phyloP scores from a whole-genome alignment of 2,797 vertebrate genomes.

The Stomatorhinus walkeri region DNA sequence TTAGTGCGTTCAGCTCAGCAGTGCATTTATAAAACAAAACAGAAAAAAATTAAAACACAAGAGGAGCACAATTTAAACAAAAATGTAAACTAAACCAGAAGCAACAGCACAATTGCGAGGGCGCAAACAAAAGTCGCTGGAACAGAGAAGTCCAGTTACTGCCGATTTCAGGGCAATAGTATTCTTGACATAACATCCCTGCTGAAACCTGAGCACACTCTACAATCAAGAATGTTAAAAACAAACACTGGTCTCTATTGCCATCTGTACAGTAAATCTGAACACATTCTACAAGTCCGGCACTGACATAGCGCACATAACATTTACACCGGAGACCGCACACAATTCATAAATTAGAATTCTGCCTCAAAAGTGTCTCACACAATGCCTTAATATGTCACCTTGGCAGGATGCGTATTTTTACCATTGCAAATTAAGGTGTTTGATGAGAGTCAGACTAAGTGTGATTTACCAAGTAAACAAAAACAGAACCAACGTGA shows the following conservation, averaged over 20 bases:
- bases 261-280: slow-evolving; percentile 9
- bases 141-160: slow-evolving; percentile 4
- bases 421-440: neutral
- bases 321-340: neutral
- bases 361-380: neutral
- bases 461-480: neutral
- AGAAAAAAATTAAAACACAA: neutral
- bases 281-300: slow-evolving; percentile 5
- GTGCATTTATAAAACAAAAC: neutral
- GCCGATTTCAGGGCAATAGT: neutral
- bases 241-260: slow-evolving; percentile 21
- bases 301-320: neutral
- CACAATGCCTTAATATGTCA: neutral
- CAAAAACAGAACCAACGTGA: slow-evolving; percentile 1
- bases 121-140: neutral
- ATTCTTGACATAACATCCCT: slow-evolving; percentile 21
- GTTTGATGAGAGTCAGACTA: neutral
- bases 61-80: neutral
- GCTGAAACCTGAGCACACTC: slow-evolving; percentile 19
- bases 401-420: neutral
- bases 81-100: neutral
- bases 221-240: slow-evolving; percentile 2
- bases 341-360: neutral
- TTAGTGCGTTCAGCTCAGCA: neutral
- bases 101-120: neutral